Conservation (phyloP, 2,113 vertebrate genomes). For the Andinoacara biseriatus region DNA sequence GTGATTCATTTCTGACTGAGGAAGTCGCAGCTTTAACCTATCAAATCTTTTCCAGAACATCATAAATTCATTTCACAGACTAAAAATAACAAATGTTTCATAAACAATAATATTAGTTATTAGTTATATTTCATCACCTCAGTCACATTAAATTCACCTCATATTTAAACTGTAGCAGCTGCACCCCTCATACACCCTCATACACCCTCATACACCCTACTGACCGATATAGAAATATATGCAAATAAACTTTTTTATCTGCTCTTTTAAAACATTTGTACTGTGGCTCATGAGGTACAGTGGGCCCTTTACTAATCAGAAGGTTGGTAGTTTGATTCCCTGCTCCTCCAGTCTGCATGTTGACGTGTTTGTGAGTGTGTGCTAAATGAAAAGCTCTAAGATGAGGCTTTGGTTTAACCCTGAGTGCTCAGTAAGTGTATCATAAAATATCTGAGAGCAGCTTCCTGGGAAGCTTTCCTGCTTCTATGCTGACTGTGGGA, state of each 20-base stretch:
- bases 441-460: not conserved
- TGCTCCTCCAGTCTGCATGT: not conserved
- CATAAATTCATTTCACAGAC: too few species aligned
- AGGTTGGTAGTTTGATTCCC: not conserved
- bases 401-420: not conserved
- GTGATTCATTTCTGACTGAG: too few species aligned
- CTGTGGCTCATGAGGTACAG: not conserved
- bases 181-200: not conserved
- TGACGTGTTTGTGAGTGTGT: not conserved
- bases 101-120: too few species aligned
- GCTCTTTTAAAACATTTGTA: not conserved
- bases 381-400: not conserved
- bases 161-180: not conserved
- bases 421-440: not conserved
- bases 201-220: not conserved
- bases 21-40: too few species aligned
- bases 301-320: not conserved
- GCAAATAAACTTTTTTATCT: not conserved
- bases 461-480: not conserved
- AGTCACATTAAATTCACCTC: too few species aligned
- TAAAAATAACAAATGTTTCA: too few species aligned
- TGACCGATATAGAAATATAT: not conserved
- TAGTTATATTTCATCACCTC: too few species aligned
- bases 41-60: too few species aligned
- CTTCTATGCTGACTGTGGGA: accelerated